Conservation (phyloP, 2,888 invertebrate genomes). For the Lasioglossum calceatum region DNA sequence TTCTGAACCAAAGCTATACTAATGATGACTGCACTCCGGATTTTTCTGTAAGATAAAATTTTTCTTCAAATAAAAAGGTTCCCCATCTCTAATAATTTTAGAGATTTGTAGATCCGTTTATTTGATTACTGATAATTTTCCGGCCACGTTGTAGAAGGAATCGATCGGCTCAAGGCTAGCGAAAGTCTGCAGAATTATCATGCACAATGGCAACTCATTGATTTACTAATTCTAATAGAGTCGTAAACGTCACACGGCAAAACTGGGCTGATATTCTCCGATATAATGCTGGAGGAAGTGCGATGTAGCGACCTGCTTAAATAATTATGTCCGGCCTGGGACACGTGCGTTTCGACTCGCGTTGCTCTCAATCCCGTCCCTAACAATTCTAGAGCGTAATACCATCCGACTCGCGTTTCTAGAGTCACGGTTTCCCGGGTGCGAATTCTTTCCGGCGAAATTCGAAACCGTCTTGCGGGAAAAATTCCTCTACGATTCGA, state of each 20-base stretch:
- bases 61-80: too few species aligned
- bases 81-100: too few species aligned
- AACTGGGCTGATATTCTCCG: neutral
- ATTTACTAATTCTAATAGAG: slow-evolving; percentile 14
- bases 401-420: neutral
- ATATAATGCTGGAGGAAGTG: neutral
- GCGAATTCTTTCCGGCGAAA: neutral
- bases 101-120: too few species aligned
- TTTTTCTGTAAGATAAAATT: too few species aligned
- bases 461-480: neutral
- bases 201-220: neutral
- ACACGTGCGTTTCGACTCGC: neutral
- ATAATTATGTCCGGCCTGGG: neutral
- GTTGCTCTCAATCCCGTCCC: slow-evolving; percentile 1
- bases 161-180: neutral
- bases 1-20: neutral
- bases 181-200: slow-evolving; percentile 2
- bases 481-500: neutral
- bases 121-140: neutral
- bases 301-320: neutral
- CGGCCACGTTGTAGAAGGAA: neutral
- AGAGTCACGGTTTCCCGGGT: neutral
- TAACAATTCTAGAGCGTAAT: neutral
- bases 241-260: neutral
- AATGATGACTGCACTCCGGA: neutral